A percentile compares a stretch with the other conserved stretches of the same genome.
Evolutionary conservation across 2,888 invertebrate species (phyloP).

Genomic region (Chironomus tentans): DNA sequence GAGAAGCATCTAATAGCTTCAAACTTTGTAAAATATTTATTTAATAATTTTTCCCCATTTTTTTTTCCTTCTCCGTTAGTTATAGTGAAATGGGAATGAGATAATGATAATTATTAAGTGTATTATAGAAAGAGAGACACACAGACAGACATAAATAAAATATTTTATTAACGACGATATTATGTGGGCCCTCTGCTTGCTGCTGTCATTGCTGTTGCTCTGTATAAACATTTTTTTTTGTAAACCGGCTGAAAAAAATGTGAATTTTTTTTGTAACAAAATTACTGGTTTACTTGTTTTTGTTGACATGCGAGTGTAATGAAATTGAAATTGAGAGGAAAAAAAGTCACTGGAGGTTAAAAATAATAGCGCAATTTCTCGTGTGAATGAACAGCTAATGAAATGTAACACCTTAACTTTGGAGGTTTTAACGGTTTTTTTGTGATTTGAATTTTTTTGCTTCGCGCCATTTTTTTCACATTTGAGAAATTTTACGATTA

Average conservation of each 20-base stretch:
- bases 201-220: not conserved
- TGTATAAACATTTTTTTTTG: not conserved
- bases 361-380: no score
- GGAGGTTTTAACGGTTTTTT: no score
- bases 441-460: no score
- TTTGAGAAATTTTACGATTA: no score
- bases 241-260: not conserved
- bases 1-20: not conserved
- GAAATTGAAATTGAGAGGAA: no score
- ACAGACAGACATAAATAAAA: no score
- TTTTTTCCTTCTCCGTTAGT: not conserved
- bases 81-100: not conserved
- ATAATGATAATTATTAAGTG: constrained; percentile 20
- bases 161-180: not conserved
- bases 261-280: not conserved
- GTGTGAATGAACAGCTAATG: no score
- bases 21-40: constrained; percentile 13
- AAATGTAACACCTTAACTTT: no score
- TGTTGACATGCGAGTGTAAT: no score
- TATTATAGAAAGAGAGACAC: no score
- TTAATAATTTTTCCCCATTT: not conserved
- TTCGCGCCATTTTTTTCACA: no score
- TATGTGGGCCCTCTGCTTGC: constrained; percentile 9
- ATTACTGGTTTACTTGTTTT: not conserved
- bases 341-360: no score